phyloP scores from a whole-genome alignment of 2,113 vertebrate species.

The Asarcornis scutulata region DNA sequence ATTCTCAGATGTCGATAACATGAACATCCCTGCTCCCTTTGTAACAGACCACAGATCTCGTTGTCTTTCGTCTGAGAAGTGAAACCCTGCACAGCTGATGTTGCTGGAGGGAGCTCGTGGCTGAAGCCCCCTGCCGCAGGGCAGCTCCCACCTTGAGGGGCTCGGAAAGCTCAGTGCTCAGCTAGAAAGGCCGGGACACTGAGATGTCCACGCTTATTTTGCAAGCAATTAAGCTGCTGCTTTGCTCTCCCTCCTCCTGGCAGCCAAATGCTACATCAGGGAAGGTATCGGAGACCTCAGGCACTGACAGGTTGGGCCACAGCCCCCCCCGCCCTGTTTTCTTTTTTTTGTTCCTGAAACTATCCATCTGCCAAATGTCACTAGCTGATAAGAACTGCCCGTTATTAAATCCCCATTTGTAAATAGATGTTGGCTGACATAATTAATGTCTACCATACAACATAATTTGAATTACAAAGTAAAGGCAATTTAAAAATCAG shows the following conservation, averaged over 20 bases:
- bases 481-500: slow-evolving; percentile 64
- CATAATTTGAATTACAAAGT: slow-evolving; percentile 76
- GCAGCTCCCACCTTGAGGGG: background rate
- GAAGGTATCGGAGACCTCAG: slow-evolving; percentile 38
- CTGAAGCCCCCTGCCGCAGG: background rate
- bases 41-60: background rate
- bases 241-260: slow-evolving; percentile 36
- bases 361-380: slow-evolving; percentile 78
- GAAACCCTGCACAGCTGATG: background rate
- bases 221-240: slow-evolving; percentile 31
- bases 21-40: background rate
- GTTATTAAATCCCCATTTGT: slow-evolving; percentile 67
- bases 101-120: background rate
- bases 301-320: slow-evolving; percentile 39
- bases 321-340: background rate
- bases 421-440: slow-evolving; percentile 77
- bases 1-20: slow-evolving; percentile 28
- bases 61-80: slow-evolving; percentile 5
- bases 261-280: slow-evolving; percentile 46
- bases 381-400: slow-evolving; percentile 74
- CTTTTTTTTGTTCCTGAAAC: slow-evolving; percentile 61
- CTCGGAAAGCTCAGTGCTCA: background rate
- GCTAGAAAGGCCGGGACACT: background rate
- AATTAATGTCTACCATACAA: slow-evolving; percentile 74
- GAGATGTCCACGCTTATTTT: background rate